Percentiles rank a stretch among this genome's conserved stretches.
Conservation (phyloP, 2,888 invertebrate genomes). For the Ormyrus pomaceus region DNA sequence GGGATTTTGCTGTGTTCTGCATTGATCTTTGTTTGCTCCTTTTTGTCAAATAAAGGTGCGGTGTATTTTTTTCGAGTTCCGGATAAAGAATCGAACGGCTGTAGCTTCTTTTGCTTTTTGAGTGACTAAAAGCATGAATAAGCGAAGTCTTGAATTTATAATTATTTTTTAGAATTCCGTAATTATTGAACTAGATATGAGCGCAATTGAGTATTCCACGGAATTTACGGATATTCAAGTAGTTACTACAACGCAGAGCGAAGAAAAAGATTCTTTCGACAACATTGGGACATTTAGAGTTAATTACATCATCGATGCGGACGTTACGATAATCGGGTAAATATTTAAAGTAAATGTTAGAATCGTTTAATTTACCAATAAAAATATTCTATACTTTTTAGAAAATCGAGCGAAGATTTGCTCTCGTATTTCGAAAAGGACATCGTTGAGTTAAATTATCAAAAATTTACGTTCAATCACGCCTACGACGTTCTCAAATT, state of each 20-base stretch:
- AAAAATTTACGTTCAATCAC: slow-evolving; percentile 68
- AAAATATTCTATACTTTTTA: slow-evolving; percentile 21
- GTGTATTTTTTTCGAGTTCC: too few relatives aligned
- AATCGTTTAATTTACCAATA: slow-evolving; percentile 1
- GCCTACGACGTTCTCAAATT: slow-evolving; percentile 70
- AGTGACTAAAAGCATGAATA: too few relatives aligned
- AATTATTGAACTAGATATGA: slow-evolving; percentile 66
- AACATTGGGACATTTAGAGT: slow-evolving; percentile 50
- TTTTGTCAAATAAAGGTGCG: too few relatives aligned
- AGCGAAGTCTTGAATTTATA: background rate
- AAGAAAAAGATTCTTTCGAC: slow-evolving; percentile 62
- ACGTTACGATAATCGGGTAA: slow-evolving; percentile 64
- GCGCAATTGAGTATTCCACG: slow-evolving; percentile 33
- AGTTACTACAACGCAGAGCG: slow-evolving; percentile 47
- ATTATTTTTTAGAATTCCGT: slow-evolving; percentile 61
- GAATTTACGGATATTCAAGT: slow-evolving; percentile 28
- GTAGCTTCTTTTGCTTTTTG: too few relatives aligned
- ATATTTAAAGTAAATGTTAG: background rate
- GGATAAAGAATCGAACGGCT: too few relatives aligned
- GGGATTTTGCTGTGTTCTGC: too few relatives aligned
- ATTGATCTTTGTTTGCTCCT: too few relatives aligned
- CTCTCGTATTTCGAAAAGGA: slow-evolving; percentile 70
- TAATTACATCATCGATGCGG: slow-evolving; percentile 56
- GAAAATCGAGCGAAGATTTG: slow-evolving; percentile 55
- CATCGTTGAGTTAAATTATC: slow-evolving; percentile 60